A percentile compares a stretch with the other conserved stretches of the same genome.
Evolutionary conservation across 2,797 vertebrate genomes (phyloP).

Genomic region (Pseudomugil tenellus): DNA sequence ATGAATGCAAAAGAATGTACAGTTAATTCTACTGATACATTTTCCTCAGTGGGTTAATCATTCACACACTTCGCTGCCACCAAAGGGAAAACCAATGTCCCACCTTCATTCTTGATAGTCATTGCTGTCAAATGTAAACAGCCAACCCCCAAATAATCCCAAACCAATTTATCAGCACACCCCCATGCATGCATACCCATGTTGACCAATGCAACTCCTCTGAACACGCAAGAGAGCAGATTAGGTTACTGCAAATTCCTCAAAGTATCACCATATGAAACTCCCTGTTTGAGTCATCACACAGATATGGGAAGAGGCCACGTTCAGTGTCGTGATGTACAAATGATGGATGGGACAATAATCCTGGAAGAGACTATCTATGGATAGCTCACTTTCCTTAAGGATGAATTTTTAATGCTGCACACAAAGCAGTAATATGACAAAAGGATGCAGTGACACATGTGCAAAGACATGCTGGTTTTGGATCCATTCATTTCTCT

Average conservation of each 20-base stretch:
- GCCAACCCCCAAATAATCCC: constrained; percentile 59
- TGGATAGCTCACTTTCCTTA: constrained; percentile 63
- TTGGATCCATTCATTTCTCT: constrained; percentile 66
- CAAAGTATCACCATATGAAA: constrained; percentile 61
- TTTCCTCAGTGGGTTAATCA: constrained; percentile 47
- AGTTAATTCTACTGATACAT: constrained; percentile 25
- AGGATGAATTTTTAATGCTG: constrained; percentile 55
- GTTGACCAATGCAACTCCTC: constrained; percentile 45
- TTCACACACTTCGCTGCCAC: constrained; percentile 22
- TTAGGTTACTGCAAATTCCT: constrained; percentile 68
- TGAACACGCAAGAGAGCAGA: constrained; percentile 51
- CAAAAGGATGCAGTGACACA: constrained; percentile 7
- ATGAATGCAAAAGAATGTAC: constrained; percentile 51
- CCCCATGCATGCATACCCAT: constrained; percentile 26
- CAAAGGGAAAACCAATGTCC: constrained; percentile 54
- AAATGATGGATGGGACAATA: constrained; percentile 74
- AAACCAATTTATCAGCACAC: constrained; percentile 43
- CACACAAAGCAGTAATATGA: constrained; percentile 34
- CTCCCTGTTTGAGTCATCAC: constrained; percentile 58
- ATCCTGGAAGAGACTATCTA: constrained; percentile 61
- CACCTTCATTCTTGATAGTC: constrained; percentile 50
- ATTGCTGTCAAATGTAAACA: constrained; percentile 55
- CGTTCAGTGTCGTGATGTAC: constrained; percentile 60
- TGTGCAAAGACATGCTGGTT: constrained; percentile 34
- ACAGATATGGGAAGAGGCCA: constrained; percentile 59